A percentile compares a stretch with the other conserved stretches of the same genome.
phyloP scores from a whole-genome alignment of 2,888 invertebrate genomes.

The Congeria kusceri region DNA sequence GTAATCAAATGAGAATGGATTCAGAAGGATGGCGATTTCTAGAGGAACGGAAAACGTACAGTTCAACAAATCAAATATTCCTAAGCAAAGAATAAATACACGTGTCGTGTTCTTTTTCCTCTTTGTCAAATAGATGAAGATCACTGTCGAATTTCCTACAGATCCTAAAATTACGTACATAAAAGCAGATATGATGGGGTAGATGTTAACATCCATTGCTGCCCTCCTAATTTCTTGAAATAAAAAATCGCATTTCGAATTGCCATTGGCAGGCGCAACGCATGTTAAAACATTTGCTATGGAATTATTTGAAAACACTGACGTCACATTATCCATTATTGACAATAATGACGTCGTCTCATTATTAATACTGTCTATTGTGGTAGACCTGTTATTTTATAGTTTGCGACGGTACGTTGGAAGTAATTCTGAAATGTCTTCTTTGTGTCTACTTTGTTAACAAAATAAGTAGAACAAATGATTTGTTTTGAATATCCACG shows the following conservation, averaged over 20 bases:
- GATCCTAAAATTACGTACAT: conserved; percentile 18
- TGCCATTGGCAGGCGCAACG: background rate
- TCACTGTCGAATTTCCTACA: conserved; percentile 53
- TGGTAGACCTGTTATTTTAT: no score
- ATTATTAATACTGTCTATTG: no score
- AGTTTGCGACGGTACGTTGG: no score
- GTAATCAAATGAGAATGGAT: conserved; percentile 41
- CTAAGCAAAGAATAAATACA: conserved; percentile 55
- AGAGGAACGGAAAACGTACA: conserved; percentile 58
- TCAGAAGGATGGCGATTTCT: conserved; percentile 47
- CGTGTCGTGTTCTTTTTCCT: conserved; percentile 59
- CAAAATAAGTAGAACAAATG: no score
- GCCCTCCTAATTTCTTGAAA: conserved; percentile 18
- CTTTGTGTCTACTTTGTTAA: no score
- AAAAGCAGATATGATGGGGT: conserved; percentile 38
- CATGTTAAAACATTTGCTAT: no score
- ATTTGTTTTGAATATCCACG: no score
- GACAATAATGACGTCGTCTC: no score
- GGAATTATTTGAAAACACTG: no score
- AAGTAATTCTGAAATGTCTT: no score
- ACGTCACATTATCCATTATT: no score
- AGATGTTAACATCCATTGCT: conserved; percentile 29
- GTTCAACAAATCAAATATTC: conserved; percentile 45
- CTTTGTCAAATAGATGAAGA: conserved; percentile 52
- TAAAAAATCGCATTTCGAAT: conserved; percentile 21